phyloP scores from a whole-genome alignment of 2,797 vertebrate species.

The Balearica regulorum region DNA sequence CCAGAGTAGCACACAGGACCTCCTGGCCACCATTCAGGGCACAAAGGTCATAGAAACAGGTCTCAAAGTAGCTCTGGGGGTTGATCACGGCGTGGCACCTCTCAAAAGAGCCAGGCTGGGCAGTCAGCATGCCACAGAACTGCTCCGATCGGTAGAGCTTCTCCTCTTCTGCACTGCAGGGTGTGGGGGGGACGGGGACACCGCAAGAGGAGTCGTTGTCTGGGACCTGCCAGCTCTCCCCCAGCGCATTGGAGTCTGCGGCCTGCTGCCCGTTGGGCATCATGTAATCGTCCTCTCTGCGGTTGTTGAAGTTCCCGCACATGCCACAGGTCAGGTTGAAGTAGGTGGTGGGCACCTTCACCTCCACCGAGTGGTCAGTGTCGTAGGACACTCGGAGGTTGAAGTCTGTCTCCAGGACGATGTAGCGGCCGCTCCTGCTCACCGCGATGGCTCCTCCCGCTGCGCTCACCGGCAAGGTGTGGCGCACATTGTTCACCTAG shows the following conservation, averaged over 20 bases:
- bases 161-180: conserved; percentile 71
- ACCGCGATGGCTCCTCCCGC: conserved; percentile 62
- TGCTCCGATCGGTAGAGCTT: conserved; percentile 67
- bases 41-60: conserved; percentile 81
- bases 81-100: conserved; percentile 72
- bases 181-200: background rate
- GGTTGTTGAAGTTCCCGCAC: conserved; percentile 84
- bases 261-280: conserved; percentile 68
- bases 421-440: conserved; percentile 63
- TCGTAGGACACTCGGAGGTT: conserved; percentile 78
- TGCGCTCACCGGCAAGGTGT: conserved; percentile 75
- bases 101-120: conserved; percentile 74
- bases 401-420: conserved; percentile 76
- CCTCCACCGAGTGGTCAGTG: conserved; percentile 72
- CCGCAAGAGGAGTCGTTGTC: conserved; percentile 63
- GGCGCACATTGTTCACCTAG: conserved; percentile 82
- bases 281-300: conserved; percentile 72
- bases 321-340: conserved; percentile 81
- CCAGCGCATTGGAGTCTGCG: conserved; percentile 50
- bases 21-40: conserved; percentile 66
- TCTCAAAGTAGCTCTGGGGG: conserved; percentile 75
- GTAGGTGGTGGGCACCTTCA: conserved; percentile 76
- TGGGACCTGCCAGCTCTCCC: conserved; percentile 75
- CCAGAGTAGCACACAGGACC: conserved; percentile 71
- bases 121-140: conserved; percentile 79